These are phyloP conservation scores for Podilymbus podiceps DNA, from an alignment of 2,113 vertebrate species.

Conservation along the genomic window DNA sequence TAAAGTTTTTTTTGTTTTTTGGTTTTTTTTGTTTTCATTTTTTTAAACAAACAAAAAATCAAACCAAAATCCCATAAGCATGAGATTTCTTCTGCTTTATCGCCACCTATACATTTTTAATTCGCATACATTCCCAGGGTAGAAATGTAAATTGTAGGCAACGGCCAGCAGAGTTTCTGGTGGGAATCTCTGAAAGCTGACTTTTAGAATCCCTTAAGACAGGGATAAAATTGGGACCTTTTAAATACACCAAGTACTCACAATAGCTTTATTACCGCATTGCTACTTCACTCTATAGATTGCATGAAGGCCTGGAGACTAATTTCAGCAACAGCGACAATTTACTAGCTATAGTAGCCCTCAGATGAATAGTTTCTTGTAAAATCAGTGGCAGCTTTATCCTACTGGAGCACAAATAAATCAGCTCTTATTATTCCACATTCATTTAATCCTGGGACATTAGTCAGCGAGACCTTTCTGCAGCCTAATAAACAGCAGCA, in stretches of 20 bases:
- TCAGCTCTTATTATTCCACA: slow-evolving; percentile 86
- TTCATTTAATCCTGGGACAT: slow-evolving; percentile 86
- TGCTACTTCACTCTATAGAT: slow-evolving; percentile 72
- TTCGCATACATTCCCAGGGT: slow-evolving; percentile 3
- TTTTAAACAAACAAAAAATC: too few relatives aligned
- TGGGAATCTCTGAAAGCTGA: slow-evolving; percentile 42
- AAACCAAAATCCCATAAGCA: background rate
- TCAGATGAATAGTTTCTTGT: slow-evolving; percentile 88
- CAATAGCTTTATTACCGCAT: slow-evolving; percentile 74
- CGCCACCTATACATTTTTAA: slow-evolving; percentile 14
- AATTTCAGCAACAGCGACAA: slow-evolving; percentile 80
- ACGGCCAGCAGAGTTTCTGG: slow-evolving; percentile 26
- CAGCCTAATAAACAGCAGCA: slow-evolving; percentile 84
- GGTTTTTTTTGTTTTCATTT: too few relatives aligned
- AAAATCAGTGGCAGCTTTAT: slow-evolving; percentile 85
- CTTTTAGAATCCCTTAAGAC: slow-evolving; percentile 61
- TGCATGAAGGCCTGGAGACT: slow-evolving; percentile 75
- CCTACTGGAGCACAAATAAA: slow-evolving; percentile 83
- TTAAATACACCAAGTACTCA: slow-evolving; percentile 74
- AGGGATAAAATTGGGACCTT: slow-evolving; percentile 59
- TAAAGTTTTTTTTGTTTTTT: too few relatives aligned
- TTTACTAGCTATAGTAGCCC: slow-evolving; percentile 79
- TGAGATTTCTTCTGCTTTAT: slow-evolving; percentile 6
- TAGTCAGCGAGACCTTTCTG: slow-evolving; percentile 85
- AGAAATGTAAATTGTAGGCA: slow-evolving; percentile 18